Conservation (phyloP, 1,140 invertebrate genomes). For the Oncopeltus fasciatus region DNA sequence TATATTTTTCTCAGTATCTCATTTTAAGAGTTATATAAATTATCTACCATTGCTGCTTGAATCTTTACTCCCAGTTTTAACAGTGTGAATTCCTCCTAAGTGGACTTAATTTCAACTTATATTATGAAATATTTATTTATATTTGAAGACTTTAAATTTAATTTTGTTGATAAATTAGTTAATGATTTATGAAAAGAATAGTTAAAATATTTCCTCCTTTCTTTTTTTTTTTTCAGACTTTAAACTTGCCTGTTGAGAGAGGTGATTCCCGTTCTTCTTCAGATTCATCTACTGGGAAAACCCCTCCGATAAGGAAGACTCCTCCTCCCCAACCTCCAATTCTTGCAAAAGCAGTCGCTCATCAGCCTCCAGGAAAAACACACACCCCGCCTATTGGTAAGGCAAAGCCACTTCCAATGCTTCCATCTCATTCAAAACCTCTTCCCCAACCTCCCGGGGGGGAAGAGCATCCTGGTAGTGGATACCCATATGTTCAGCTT, state of each 20-base stretch:
- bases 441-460: not conserved
- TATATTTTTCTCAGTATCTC: too few relatives aligned
- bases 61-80: too few relatives aligned
- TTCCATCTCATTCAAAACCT: not conserved
- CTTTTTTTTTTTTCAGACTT: constrained; percentile 40
- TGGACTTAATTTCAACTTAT: too few relatives aligned
- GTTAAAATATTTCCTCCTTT: not conserved
- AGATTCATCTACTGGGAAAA: constrained; percentile 36
- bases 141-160: not conserved
- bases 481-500: constrained; percentile 75
- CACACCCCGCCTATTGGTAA: not conserved
- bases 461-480: constrained; percentile 31
- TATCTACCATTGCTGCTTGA: too few relatives aligned
- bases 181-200: not conserved
- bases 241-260: constrained; percentile 63
- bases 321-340: constrained; percentile 33
- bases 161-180: not conserved
- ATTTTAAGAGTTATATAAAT: too few relatives aligned
- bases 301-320: constrained; percentile 21
- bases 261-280: constrained; percentile 49
- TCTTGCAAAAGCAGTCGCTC: constrained; percentile 28
- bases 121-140: not conserved
- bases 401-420: not conserved
- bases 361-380: not conserved
- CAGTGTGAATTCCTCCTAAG: too few relatives aligned